Percentiles rank a stretch among this genome's conserved stretches.
These are phyloP conservation scores for Eptatretus burgeri DNA, from an alignment of 2,113 vertebrate genomes.

Conservation along the genomic window DNA sequence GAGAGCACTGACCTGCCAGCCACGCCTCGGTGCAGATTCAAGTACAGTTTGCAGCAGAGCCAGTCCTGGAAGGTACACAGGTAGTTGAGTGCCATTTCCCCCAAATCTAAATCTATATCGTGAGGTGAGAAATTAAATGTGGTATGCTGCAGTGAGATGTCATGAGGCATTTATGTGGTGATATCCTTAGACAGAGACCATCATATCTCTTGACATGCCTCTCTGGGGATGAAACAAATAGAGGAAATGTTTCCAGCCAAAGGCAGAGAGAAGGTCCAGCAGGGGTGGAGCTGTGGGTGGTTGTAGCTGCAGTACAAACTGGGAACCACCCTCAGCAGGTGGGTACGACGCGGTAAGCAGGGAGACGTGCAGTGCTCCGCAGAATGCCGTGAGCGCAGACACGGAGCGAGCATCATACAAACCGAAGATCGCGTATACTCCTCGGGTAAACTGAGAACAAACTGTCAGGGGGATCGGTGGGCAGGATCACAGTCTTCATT, in stretches of 20 bases:
- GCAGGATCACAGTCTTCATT: no score
- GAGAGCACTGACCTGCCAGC: no score
- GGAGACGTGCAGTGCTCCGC: conserved; percentile 91
- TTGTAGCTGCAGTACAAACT: conserved; percentile 79
- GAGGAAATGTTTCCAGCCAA: conserved; percentile 79
- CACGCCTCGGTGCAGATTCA: no score
- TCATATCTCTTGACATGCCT: no score
- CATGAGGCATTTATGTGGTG: no score
- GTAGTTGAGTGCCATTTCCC: no score
- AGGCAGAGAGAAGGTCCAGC: conserved; percentile 62
- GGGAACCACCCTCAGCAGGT: conserved; percentile 66
- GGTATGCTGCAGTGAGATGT: no score
- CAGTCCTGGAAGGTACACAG: no score
- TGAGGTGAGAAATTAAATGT: no score
- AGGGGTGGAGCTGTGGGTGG: conserved; percentile 65
- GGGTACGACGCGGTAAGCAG: conserved; percentile 69
- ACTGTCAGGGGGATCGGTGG: conserved; percentile 20
- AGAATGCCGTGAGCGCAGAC: conserved; percentile 91
- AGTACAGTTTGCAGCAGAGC: no score
- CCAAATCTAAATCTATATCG: no score
- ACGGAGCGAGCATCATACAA: conserved; percentile 95
- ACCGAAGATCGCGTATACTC: conserved; percentile 95
- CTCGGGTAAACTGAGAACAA: conserved; percentile 91
- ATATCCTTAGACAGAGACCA: no score
- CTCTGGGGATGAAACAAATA: conserved; percentile 89